These are phyloP conservation scores for Plusia festucae DNA, from an alignment of 2,888 invertebrate genomes.

Conservation along the genomic window DNA sequence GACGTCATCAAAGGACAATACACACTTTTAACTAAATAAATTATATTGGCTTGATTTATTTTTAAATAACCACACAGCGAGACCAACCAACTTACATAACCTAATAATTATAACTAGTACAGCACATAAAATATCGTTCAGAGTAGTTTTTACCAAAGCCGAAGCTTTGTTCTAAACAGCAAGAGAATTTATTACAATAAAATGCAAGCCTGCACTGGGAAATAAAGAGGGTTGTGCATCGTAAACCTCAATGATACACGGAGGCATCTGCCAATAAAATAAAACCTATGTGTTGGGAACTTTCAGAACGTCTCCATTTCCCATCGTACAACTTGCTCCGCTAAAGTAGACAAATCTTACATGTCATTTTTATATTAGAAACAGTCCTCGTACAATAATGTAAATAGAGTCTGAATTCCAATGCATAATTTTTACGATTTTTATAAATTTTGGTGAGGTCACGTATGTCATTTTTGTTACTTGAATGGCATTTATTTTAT, in stretches of 20 bases:
- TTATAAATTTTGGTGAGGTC: background rate
- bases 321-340: constrained; percentile 54
- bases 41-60: background rate
- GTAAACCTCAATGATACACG: constrained; percentile 83
- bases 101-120: constrained; percentile 30
- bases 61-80: constrained; percentile 10
- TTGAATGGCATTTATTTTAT: background rate
- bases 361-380: constrained; percentile 42
- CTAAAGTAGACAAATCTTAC: constrained; percentile 47
- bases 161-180: constrained; percentile 59
- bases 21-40: background rate
- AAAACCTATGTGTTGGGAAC: constrained; percentile 76
- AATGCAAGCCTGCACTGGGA: constrained; percentile 66
- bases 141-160: constrained; percentile 55
- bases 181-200: constrained; percentile 67
- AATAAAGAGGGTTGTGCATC: constrained; percentile 81
- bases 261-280: constrained; percentile 78
- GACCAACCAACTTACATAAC: constrained; percentile 10
- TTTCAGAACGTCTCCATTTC: constrained; percentile 71
- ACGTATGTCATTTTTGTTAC: background rate
- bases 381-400: constrained; percentile 16
- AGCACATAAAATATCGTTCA: constrained; percentile 43
- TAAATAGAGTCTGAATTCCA: constrained; percentile 21
- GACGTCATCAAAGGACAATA: no score
- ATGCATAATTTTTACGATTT: background rate